Percentiles rank a stretch among this genome's conserved stretches.
These are phyloP conservation scores for Diplosoma virens DNA, from an alignment of 23 tunicate species.

Conservation along the genomic window DNA sequence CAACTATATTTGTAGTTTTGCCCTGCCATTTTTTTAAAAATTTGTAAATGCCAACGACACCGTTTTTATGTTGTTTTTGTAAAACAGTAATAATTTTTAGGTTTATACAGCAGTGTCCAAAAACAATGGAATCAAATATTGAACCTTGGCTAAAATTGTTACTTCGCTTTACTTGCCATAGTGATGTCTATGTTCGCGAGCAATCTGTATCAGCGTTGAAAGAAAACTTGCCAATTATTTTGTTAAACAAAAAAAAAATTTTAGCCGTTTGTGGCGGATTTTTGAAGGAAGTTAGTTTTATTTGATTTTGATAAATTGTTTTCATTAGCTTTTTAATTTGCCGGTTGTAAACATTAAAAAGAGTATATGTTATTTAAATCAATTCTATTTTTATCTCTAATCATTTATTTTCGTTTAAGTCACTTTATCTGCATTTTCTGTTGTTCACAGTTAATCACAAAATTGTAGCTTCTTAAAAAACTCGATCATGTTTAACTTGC, in stretches of 20 bases:
- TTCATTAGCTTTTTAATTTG: background rate
- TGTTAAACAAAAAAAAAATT: conserved; percentile 9
- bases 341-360: background rate
- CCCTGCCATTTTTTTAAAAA: too few species aligned
- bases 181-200: background rate
- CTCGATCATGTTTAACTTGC: background rate
- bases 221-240: conserved; percentile 1
- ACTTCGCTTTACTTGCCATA: conserved; percentile 19
- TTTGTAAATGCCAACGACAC: too few species aligned
- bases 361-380: background rate
- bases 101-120: conserved; percentile 33
- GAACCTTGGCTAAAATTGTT: conserved; percentile 14
- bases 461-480: background rate
- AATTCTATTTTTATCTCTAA: background rate
- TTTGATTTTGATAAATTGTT: background rate
- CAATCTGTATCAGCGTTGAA: conserved; percentile 1
- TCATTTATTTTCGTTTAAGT: background rate
- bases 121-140: conserved; percentile 23
- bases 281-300: conserved; percentile 19
- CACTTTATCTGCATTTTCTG: too few species aligned
- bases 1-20: too few species aligned
- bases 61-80: too few species aligned
- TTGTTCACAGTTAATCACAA: too few species aligned
- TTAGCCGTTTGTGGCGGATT: conserved; percentile 10
- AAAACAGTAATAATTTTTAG: too few species aligned